Evolutionary conservation across 2,797 vertebrate genomes (phyloP).

Genomic region (Notolepis coatsorum): DNA sequence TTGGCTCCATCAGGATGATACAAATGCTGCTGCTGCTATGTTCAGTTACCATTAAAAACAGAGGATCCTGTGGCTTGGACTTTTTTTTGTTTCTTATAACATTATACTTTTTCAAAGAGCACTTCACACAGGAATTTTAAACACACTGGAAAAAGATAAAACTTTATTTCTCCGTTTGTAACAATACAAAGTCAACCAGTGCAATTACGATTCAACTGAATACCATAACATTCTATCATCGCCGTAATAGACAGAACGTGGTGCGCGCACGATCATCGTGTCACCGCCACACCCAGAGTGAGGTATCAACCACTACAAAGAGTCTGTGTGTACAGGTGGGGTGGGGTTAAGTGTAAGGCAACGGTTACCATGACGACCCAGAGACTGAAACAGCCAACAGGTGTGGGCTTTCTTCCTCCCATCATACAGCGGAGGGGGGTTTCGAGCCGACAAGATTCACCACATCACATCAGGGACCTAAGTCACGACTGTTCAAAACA

Average conservation of each 20-base stretch:
- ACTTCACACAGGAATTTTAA: conserved; percentile 66
- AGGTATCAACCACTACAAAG: conserved; percentile 79
- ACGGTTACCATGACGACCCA: conserved; percentile 79
- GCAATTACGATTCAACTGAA: conserved; percentile 80
- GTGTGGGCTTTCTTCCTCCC: conserved; percentile 43
- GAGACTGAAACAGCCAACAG: conserved; percentile 35
- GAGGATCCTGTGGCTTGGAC: background rate
- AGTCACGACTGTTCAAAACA: conserved; percentile 68
- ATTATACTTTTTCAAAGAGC: background rate
- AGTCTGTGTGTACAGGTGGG: conserved; percentile 77
- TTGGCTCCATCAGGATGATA: conserved; percentile 31
- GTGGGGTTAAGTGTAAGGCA: conserved; percentile 82
- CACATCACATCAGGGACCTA: conserved; percentile 68
- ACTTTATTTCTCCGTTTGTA: conserved; percentile 83
- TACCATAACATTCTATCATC: conserved; percentile 76
- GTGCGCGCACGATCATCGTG: conserved; percentile 54
- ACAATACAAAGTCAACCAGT: conserved; percentile 86
- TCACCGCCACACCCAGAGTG: conserved; percentile 70
- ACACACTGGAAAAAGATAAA: conserved; percentile 85
- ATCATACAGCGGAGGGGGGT: conserved; percentile 34
- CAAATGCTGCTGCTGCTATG: conserved; percentile 11
- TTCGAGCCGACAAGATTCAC: too few species aligned
- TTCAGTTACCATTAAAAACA: conserved; percentile 33
- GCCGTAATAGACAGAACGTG: conserved; percentile 75
- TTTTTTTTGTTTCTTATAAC: background rate